Conservation (phyloP, 2,113 vertebrate species). For the Forbesichthys papilliferus region DNA sequence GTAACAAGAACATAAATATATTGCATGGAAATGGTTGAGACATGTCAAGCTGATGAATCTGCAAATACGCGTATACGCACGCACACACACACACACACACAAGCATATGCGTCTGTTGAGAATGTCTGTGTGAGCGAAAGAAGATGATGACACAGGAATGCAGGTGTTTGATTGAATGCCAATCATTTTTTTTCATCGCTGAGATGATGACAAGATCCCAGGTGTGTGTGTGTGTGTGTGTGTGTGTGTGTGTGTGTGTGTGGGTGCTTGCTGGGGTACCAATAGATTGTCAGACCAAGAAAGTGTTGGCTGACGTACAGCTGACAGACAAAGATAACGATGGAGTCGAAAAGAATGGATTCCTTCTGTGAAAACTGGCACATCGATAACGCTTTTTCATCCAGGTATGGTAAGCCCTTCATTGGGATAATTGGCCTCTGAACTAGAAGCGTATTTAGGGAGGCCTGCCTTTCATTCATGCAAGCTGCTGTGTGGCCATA, state of each 20-base stretch:
- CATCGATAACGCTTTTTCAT: not conserved
- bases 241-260: conserved; percentile 1
- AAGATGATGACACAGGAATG: conserved; percentile 17
- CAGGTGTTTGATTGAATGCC: not conserved
- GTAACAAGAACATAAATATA: no score
- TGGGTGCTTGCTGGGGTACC: not conserved
- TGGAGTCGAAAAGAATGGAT: conserved; percentile 21
- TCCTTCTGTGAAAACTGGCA: not conserved
- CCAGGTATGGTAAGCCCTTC: not conserved
- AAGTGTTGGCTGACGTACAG: conserved; percentile 27
- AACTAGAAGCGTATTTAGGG: no score
- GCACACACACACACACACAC: not conserved
- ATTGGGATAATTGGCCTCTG: not conserved
- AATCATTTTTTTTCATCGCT: conserved; percentile 6
- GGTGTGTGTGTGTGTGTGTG: conserved; percentile 3
- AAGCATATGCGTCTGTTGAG: not conserved
- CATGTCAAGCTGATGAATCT: not conserved
- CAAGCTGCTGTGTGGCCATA: no score
- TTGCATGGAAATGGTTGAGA: not conserved
- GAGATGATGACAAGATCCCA: conserved; percentile 11
- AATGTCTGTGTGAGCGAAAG: conserved; percentile 1
- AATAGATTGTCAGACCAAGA: not conserved
- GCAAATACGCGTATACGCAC: not conserved
- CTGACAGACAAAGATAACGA: not conserved
- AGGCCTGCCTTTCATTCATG: no score